Evolutionary conservation across 2,113 vertebrate genomes (phyloP).

Genomic region (Misgurnus mizolepis): DNA sequence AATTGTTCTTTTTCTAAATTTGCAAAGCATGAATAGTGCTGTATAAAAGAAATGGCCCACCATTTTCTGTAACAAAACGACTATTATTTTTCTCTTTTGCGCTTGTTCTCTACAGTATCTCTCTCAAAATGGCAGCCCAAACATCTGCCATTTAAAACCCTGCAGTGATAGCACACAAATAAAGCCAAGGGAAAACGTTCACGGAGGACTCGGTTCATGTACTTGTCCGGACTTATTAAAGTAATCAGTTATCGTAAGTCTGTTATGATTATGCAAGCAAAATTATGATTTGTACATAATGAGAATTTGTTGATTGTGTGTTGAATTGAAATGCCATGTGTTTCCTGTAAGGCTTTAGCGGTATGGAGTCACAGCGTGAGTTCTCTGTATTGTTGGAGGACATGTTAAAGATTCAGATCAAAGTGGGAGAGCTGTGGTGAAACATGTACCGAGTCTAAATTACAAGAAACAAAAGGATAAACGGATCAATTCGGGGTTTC

Average conservation of each 20-base stretch:
- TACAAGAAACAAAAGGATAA: slow-evolving; percentile 38
- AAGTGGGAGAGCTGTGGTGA: neutral
- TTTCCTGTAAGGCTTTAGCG: neutral
- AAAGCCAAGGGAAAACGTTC: neutral
- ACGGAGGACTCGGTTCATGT: neutral
- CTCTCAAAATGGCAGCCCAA: neutral
- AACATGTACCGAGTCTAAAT: slow-evolving; percentile 20
- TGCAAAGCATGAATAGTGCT: too few relatives aligned
- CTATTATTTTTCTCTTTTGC: neutral
- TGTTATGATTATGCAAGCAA: neutral
- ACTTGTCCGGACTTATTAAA: neutral
- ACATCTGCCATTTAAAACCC: neutral
- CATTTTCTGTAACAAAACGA: too few relatives aligned
- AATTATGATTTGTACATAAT: neutral
- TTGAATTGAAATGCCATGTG: slow-evolving; percentile 11
- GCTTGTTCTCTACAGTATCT: too few relatives aligned
- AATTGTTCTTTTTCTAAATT: too few relatives aligned
- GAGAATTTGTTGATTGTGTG: slow-evolving; percentile 8
- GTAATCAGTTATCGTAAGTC: neutral
- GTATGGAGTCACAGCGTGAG: slow-evolving; percentile 2
- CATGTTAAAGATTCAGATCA: slow-evolving; percentile 27
- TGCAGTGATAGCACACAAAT: neutral
- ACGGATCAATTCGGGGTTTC: slow-evolving; percentile 22
- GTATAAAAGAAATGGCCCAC: too few relatives aligned
- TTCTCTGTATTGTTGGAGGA: neutral